A percentile compares a stretch with the other conserved stretches of the same genome.
These are phyloP conservation scores for Chironomus tepperi DNA, from an alignment of 1,140 invertebrate genomes.

Conservation along the genomic window DNA sequence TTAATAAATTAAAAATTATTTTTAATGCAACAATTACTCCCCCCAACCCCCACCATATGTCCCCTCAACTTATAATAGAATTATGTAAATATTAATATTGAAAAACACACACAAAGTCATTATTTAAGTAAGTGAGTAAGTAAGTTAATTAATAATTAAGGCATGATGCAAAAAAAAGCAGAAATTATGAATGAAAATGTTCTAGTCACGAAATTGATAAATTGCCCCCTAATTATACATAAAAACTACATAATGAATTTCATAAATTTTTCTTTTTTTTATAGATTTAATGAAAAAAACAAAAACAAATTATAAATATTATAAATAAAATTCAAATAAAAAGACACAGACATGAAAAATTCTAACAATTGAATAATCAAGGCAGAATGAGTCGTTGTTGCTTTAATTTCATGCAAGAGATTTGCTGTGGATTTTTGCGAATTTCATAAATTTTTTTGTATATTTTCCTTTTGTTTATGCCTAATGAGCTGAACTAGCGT, in stretches of 20 bases:
- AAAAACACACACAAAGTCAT: neutral
- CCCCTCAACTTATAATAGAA: neutral
- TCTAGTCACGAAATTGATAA: too few relatives aligned
- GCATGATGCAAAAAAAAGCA: neutral
- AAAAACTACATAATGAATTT: neutral
- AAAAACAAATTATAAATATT: neutral
- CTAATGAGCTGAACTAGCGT: too few relatives aligned
- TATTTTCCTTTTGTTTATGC: too few relatives aligned
- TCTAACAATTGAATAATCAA: slow-evolving; percentile 15
- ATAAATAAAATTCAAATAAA: slow-evolving; percentile 15
- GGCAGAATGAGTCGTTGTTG: neutral
- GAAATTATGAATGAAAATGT: too few relatives aligned
- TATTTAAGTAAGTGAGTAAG: slow-evolving; percentile 15
- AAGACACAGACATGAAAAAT: slow-evolving; percentile 22
- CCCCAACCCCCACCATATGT: too few relatives aligned
- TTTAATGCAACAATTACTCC: too few relatives aligned
- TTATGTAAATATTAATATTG: neutral
- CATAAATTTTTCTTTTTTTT: neutral
- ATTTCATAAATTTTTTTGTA: neutral
- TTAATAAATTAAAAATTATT: too few relatives aligned
- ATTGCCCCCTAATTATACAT: too few relatives aligned
- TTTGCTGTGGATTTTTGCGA: neutral
- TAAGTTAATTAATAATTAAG: slow-evolving; percentile 1
- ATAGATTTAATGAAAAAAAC: neutral
- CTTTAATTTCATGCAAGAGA: slow-evolving; percentile 1